These are phyloP conservation scores for Allophyes oxyacanthae DNA, from an alignment of 2,888 invertebrate genomes.

Conservation along the genomic window DNA sequence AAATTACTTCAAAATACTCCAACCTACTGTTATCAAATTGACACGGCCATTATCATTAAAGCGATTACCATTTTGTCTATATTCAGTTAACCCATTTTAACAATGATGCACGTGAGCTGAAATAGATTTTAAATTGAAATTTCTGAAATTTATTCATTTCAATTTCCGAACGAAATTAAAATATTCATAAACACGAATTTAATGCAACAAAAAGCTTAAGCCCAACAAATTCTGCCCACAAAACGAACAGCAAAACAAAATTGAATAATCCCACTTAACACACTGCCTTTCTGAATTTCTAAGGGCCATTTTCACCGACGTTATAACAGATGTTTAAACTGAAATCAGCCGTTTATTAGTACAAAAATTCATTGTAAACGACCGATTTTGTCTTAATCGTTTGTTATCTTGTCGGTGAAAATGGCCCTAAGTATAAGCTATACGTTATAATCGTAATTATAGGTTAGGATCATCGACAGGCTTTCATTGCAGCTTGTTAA, in stretches of 20 bases:
- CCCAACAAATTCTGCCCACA: slow-evolving; percentile 6
- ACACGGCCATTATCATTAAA: slow-evolving; percentile 3
- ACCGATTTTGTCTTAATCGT: no score
- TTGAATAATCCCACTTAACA: slow-evolving; percentile 2
- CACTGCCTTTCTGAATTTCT: no score
- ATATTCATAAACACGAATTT: slow-evolving; percentile 14
- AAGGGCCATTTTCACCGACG: no score
- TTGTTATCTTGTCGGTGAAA: no score
- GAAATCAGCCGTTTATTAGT: no score
- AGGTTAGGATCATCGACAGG: slow-evolving; percentile 37
- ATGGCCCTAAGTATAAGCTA: slow-evolving; percentile 26
- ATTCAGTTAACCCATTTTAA: not conserved
- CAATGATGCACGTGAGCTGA: not conserved
- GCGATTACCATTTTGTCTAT: slow-evolving; percentile 2
- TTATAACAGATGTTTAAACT: no score
- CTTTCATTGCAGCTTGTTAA: slow-evolving; percentile 54
- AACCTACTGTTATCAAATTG: not conserved
- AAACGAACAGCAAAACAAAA: slow-evolving; percentile 6
- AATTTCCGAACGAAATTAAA: not conserved
- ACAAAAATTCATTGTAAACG: no score
- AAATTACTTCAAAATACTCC: not conserved
- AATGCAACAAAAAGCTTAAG: slow-evolving; percentile 5
- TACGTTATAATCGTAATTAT: slow-evolving; percentile 24
- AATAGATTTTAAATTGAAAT: not conserved
- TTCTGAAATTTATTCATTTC: slow-evolving; percentile 3